Conservation (phyloP, 2,113 vertebrate species). For the Periophthalmodon schlosseri region DNA sequence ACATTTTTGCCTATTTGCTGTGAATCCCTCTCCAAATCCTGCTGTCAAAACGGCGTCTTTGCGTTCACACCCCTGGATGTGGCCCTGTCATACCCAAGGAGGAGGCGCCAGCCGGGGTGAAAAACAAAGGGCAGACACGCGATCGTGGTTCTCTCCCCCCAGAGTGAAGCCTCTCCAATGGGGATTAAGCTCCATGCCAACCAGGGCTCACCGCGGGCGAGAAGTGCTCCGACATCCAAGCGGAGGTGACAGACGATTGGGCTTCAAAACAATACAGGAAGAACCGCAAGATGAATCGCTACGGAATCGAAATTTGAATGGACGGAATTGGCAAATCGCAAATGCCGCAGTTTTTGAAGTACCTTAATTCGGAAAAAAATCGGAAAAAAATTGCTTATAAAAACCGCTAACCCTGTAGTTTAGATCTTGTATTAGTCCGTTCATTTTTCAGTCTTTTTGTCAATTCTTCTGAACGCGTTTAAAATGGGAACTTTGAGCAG, state of each 20-base stretch:
- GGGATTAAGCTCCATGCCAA: conserved; percentile 41
- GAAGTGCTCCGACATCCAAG: neutral
- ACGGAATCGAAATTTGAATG: too few species aligned
- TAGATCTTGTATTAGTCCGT: too few species aligned
- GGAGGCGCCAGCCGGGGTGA: conserved; percentile 22
- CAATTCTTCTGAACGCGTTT: too few species aligned
- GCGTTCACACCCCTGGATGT: conserved; percentile 47
- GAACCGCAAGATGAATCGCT: too few species aligned
- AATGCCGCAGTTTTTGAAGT: too few species aligned
- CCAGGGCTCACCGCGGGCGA: conserved; percentile 14
- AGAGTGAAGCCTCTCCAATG: conserved; percentile 25
- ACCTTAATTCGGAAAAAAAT: too few species aligned
- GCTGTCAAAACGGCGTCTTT: conserved; percentile 35
- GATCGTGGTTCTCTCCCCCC: conserved; percentile 40
- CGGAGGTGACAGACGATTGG: neutral
- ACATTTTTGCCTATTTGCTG: neutral
- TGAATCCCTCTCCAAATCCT: conserved; percentile 25
- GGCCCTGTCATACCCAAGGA: conserved; percentile 7
- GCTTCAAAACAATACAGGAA: neutral
- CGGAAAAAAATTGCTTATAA: too few species aligned
- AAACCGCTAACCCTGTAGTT: too few species aligned
- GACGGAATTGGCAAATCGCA: too few species aligned
- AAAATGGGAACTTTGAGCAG: too few species aligned
- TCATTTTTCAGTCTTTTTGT: too few species aligned
- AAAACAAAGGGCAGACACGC: conserved; percentile 35